These are phyloP conservation scores for Fragum whitleyi DNA, from an alignment of 2,888 invertebrate species.

Conservation along the genomic window DNA sequence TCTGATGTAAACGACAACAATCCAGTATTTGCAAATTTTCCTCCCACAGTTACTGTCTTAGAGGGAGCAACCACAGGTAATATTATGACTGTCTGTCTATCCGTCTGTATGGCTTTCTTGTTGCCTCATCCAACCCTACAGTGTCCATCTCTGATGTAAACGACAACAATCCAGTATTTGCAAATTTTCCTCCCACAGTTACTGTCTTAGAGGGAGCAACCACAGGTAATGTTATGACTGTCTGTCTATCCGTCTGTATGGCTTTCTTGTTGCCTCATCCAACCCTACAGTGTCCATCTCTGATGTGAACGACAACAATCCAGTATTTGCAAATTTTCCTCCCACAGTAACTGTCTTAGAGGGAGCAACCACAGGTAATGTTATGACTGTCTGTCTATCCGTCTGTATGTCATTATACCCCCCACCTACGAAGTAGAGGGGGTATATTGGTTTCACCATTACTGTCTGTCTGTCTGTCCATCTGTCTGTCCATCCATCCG, in stretches of 20 bases:
- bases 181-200: not conserved
- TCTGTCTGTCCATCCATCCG: too few relatives aligned
- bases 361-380: not conserved
- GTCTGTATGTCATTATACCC: too few relatives aligned
- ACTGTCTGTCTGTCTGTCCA: too few relatives aligned
- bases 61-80: slow-evolving; percentile 1
- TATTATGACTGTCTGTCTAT: too few relatives aligned
- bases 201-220: not conserved
- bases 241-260: too few relatives aligned
- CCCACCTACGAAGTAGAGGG: too few relatives aligned
- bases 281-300: not conserved
- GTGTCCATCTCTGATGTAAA: slow-evolving; percentile 9
- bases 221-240: not conserved
- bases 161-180: not conserved
- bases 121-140: not conserved
- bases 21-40: not conserved
- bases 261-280: too few relatives aligned
- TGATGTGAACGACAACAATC: slow-evolving; percentile 5
- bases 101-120: too few relatives aligned
- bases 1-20: slow-evolving; percentile 3
- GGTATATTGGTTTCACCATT: too few relatives aligned
- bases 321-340: not conserved
- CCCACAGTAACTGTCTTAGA: not conserved
- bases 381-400: too few relatives aligned
- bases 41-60: not conserved